phyloP scores from a whole-genome alignment of 2,113 vertebrate species.

The Cottus gobio region DNA sequence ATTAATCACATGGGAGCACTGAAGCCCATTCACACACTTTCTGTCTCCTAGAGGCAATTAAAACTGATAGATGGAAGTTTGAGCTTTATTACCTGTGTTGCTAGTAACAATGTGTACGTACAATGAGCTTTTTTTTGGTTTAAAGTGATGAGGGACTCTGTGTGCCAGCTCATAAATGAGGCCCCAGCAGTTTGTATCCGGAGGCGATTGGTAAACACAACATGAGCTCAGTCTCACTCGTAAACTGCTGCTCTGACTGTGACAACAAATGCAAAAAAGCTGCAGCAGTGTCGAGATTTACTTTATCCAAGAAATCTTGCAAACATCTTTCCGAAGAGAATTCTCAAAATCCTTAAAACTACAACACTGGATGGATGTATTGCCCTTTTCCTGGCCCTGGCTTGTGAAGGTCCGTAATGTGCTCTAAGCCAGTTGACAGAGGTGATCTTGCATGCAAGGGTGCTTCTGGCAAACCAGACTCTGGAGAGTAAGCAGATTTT shows the following conservation, averaged over 20 bases:
- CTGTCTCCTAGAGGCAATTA: conserved; percentile 52
- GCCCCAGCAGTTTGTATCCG: conserved; percentile 60
- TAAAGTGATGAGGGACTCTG: conserved; percentile 50
- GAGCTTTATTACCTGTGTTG: conserved; percentile 68
- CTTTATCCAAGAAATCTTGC: neutral
- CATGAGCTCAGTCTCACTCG: conserved; percentile 58
- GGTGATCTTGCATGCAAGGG: conserved; percentile 55
- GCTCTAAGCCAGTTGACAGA: conserved; percentile 30
- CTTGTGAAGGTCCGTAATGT: conserved; percentile 15
- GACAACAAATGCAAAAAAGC: conserved; percentile 41
- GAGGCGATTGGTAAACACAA: conserved; percentile 71
- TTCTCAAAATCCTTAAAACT: neutral
- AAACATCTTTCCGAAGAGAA: neutral
- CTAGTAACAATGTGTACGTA: conserved; percentile 66
- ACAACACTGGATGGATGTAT: neutral
- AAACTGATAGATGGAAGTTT: conserved; percentile 53
- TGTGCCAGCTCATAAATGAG: conserved; percentile 75
- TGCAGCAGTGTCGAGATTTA: conserved; percentile 27
- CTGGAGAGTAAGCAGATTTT: conserved; percentile 62
- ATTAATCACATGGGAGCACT: conserved; percentile 45
- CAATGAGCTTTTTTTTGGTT: conserved; percentile 65
- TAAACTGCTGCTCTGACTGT: conserved; percentile 53
- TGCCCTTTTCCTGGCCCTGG: neutral
- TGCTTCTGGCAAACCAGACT: conserved; percentile 53
- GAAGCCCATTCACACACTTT: conserved; percentile 57